Conservation (phyloP, 1,140 invertebrate species). For the Zaprionus capensis region DNA sequence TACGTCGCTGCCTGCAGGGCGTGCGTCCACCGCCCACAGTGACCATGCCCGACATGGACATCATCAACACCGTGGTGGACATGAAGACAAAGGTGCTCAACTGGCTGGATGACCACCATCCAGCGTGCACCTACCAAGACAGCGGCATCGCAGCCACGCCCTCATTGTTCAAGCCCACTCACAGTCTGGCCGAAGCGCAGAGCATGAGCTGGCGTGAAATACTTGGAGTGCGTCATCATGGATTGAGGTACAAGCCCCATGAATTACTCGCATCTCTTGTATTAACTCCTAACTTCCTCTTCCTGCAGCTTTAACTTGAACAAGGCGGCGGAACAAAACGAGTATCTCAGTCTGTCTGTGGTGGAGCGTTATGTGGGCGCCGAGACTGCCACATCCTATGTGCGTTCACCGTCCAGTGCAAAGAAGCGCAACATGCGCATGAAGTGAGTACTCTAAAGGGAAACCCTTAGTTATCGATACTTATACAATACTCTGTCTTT, state of each 20-base stretch:
- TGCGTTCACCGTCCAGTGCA: slow-evolving; percentile 85
- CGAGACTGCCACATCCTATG: slow-evolving; percentile 88
- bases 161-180: slow-evolving; percentile 67
- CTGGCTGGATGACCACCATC: slow-evolving; percentile 45
- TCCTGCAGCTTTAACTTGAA: slow-evolving; percentile 86
- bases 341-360: slow-evolving; percentile 86
- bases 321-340: slow-evolving; percentile 87
- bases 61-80: slow-evolving; percentile 82
- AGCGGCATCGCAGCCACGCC: slow-evolving; percentile 48
- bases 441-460: slow-evolving; percentile 58
- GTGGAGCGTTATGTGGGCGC: slow-evolving; percentile 86
- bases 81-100: slow-evolving; percentile 85
- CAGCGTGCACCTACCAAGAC: slow-evolving; percentile 22
- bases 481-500: not conserved
- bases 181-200: slow-evolving; percentile 74
- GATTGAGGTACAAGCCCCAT: slow-evolving; percentile 84
- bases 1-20: slow-evolving; percentile 84
- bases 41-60: slow-evolving; percentile 85
- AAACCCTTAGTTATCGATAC: not conserved
- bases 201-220: slow-evolving; percentile 85
- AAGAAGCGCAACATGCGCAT: slow-evolving; percentile 85
- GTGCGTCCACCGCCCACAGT: slow-evolving; percentile 87
- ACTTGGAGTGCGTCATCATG: slow-evolving; percentile 85
- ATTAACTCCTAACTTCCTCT: slow-evolving; percentile 40
- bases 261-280: no score